Evolutionary conservation across 2,888 invertebrate genomes (phyloP).

Genomic region (Scaptomyza reducta): DNA sequence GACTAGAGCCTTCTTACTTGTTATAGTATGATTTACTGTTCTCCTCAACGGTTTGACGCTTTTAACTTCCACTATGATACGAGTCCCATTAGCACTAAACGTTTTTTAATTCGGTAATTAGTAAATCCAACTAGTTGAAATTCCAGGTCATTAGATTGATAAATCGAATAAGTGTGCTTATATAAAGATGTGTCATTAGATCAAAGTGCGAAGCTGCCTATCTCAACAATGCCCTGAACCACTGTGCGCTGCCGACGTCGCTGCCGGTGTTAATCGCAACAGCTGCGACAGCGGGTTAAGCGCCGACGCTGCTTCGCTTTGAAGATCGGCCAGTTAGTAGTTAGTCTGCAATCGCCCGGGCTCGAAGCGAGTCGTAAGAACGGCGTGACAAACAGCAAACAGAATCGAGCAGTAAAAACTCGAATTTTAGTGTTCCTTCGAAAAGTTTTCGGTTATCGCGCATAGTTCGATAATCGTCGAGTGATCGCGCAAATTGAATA

Average conservation of each 20-base stretch:
- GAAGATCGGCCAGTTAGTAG: constrained; percentile 71
- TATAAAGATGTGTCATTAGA: neutral
- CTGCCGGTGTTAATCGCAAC: constrained; percentile 49
- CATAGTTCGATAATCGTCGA: constrained; percentile 30
- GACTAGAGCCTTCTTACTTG: too few species aligned
- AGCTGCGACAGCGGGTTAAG: constrained; percentile 63
- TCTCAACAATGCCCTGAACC: neutral
- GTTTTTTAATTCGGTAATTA: neutral
- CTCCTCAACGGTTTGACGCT: constrained; percentile 2
- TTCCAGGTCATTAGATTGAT: too few species aligned
- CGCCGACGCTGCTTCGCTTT: constrained; percentile 67
- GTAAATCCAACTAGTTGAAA: neutral
- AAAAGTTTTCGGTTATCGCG: constrained; percentile 30
- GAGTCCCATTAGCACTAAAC: neutral
- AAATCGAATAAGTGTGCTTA: neutral
- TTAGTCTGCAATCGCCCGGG: constrained; percentile 78
- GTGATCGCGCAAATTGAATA: constrained; percentile 30
- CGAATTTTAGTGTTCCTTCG: constrained; percentile 6
- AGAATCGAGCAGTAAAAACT: constrained; percentile 2
- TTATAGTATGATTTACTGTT: constrained; percentile 1
- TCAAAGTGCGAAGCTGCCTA: neutral
- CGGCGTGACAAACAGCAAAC: constrained; percentile 32
- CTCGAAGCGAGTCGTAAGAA: constrained; percentile 65
- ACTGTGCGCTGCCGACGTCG: constrained; percentile 32
- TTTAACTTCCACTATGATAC: constrained; percentile 20